These are phyloP conservation scores for Harpalus rubripes DNA, from an alignment of 2,888 invertebrate species.

Conservation along the genomic window DNA sequence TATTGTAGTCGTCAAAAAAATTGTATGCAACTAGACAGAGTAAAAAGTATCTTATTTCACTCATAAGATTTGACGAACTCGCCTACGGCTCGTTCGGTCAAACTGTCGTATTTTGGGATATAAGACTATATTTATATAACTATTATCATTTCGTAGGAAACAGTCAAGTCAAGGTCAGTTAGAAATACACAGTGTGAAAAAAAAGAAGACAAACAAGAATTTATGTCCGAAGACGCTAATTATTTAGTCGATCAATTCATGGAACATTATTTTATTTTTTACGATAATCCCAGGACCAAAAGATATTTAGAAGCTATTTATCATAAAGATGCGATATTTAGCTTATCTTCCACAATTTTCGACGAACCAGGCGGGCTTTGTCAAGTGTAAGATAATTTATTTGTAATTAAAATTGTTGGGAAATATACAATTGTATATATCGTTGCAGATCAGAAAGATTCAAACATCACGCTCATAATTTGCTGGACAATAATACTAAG, in stretches of 20 bases:
- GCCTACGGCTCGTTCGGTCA: no score
- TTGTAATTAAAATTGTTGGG: not conserved
- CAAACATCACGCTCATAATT: constrained; percentile 35
- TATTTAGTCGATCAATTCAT: constrained; percentile 82
- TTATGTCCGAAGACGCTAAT: not conserved
- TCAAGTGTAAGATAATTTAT: constrained; percentile 6
- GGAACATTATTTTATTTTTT: constrained; percentile 83
- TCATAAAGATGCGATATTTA: constrained; percentile 82
- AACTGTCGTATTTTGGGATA: no score
- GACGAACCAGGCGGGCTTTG: not conserved
- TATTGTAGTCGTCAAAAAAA: no score
- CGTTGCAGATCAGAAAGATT: constrained; percentile 19
- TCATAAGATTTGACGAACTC: no score
- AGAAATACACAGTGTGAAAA: not conserved
- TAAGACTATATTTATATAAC: no score
- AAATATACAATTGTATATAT: not conserved
- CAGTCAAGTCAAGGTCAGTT: not conserved
- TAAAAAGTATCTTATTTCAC: no score
- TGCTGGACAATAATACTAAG: not conserved
- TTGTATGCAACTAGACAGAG: no score
- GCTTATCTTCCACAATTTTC: constrained; percentile 77
- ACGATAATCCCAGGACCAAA: constrained; percentile 81
- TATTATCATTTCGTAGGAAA: not conserved
- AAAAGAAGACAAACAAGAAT: not conserved
- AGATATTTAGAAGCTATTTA: constrained; percentile 81